Base-by-base conservation (phyloP, 2,797 vertebrate genomes). In the Petrocephalus sullivani region DNA sequence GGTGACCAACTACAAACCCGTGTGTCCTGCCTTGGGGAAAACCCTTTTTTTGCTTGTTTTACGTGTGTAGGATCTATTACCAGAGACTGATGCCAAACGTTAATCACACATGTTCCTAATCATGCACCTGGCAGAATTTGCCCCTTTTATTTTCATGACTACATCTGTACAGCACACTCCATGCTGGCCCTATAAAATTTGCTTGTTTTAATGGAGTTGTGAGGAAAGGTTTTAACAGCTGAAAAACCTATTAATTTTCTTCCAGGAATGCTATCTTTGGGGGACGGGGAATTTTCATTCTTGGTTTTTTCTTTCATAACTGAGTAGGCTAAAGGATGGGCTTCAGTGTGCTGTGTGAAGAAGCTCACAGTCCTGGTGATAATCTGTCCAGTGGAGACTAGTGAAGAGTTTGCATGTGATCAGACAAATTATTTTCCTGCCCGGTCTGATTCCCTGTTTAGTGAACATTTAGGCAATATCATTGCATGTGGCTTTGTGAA, bases 231-330 rank as follows among this genome's bases (percentile, higher is more conserved):
- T 64, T 87, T 61, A 87, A 60, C 41, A 19, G 58, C 51, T 58
- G 60, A 85, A 53, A 67, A 28, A 58, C n/a, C 82, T 85, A 85
- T 92, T 88, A 89, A 71, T 92, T 87, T 90, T 64, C 57, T 90
- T 89, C 93, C 91, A 90, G 81, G 88, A 91, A 93, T 41, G 67
- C 90, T 92, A 93, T 95, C 91, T 94, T 93, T 46, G 41, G 87
- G 90, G 88, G 91, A 91, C 87, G 88, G 88, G 91, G 87, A 90
- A 88, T 90, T 90, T 54, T 64, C 37, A 12, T 87, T 64, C 19
- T 46, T 67, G 28, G 10, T 67, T 49, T 57, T 41, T 28, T 4
- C 2, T 19, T 84, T 51, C 83, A 19, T 51, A 60, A 85, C 90
- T 89, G n/a, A 89, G 89, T 87, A 87, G 87, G 90, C 92, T 64